These are phyloP conservation scores for Macrosteles quadrilineatus DNA, from an alignment of 1,140 invertebrate species.

Conservation along the genomic window DNA sequence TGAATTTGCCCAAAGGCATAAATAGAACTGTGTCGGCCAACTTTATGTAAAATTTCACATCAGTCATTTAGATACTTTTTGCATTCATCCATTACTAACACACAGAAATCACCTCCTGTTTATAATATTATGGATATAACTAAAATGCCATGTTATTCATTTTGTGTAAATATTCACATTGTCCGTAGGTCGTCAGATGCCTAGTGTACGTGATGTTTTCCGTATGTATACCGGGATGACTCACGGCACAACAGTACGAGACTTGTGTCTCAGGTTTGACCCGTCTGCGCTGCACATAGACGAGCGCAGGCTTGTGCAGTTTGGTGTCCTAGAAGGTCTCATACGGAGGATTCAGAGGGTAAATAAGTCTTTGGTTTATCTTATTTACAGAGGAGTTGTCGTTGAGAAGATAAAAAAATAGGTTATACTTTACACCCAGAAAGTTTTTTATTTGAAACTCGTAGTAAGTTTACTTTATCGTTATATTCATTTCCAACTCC, in stretches of 20 bases:
- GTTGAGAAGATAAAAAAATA: too few relatives aligned
- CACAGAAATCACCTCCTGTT: too few relatives aligned
- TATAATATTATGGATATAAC: too few relatives aligned
- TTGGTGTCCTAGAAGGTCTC: conserved; percentile 83
- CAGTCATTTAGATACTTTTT: too few relatives aligned
- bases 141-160: too few relatives aligned
- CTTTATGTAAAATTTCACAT: too few relatives aligned
- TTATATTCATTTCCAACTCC: neutral
- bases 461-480: neutral
- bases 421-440: neutral
- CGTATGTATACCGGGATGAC: conserved; percentile 80
- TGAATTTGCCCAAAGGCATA: too few relatives aligned
- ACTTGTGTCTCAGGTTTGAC: conserved; percentile 79
- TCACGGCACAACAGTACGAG: conserved; percentile 79
- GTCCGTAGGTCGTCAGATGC: conserved; percentile 57
- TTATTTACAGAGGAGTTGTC: neutral
- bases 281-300: conserved; percentile 74
- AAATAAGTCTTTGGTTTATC: conserved; percentile 28
- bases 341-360: conserved; percentile 82
- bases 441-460: neutral
- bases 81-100: too few relatives aligned
- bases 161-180: too few relatives aligned
- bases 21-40: too few relatives aligned
- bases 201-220: conserved; percentile 75
- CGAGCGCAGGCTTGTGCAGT: conserved; percentile 86